A percentile compares a stretch with the other conserved stretches of the same genome.
Evolutionary conservation across 2,888 invertebrate genomes (phyloP).

Genomic region (Arctia plantaginis): DNA sequence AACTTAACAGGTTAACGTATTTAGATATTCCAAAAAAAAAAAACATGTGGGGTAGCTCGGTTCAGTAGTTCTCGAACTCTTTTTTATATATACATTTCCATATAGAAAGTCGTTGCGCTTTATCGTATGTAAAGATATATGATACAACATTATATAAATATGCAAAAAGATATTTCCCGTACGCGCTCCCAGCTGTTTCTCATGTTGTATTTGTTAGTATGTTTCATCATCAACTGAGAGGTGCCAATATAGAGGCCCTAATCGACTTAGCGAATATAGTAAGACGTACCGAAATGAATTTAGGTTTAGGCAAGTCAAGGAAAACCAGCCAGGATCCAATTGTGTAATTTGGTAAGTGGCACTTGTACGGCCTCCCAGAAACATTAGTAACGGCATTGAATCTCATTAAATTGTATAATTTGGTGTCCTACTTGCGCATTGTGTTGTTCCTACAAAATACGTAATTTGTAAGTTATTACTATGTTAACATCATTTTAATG

Average conservation of each 20-base stretch:
- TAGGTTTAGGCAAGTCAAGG: slow-evolving; percentile 51
- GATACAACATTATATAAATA: not conserved
- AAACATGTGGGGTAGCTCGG: not conserved
- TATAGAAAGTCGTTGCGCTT: not conserved
- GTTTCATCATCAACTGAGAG: not conserved
- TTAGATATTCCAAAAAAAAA: not conserved
- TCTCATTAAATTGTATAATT: slow-evolving; percentile 69
- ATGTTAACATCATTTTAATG: slow-evolving; percentile 29
- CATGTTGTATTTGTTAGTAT: not conserved
- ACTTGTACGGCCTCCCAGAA: slow-evolving; percentile 77
- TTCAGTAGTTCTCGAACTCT: not conserved
- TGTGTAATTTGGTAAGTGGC: slow-evolving; percentile 73
- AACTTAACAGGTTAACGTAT: not conserved
- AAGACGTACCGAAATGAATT: slow-evolving; percentile 27
- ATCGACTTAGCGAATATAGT: slow-evolving; percentile 15
- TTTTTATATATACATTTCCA: no score
- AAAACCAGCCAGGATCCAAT: slow-evolving; percentile 68
- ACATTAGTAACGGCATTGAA: slow-evolving; percentile 74
- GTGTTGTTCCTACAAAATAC: slow-evolving; percentile 33
- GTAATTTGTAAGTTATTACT: slow-evolving; percentile 24
- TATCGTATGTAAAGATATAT: not conserved
- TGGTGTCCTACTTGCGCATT: slow-evolving; percentile 62
- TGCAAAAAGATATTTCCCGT: not conserved
- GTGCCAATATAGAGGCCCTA: not conserved
- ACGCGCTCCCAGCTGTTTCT: not conserved